These are phyloP conservation scores for Piliocolobus tephrosceles DNA, from an alignment of 2,113 vertebrate genomes.

Conservation along the genomic window DNA sequence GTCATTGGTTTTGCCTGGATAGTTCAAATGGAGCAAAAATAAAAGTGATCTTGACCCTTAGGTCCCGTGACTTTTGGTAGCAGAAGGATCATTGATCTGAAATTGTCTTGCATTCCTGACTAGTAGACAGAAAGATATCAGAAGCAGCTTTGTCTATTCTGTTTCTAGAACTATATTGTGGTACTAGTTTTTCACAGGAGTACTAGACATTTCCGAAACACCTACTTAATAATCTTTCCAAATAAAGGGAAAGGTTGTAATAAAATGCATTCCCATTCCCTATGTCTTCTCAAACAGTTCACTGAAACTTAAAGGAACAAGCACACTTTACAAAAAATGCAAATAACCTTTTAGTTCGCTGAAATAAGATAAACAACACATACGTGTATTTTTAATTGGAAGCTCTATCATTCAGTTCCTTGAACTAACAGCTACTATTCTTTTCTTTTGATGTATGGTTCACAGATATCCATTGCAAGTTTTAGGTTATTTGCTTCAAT, in stretches of 20 bases:
- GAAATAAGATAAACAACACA: neutral
- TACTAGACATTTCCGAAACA: neutral
- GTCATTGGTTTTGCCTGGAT: constrained; percentile 28
- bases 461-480: neutral
- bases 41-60: neutral
- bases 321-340: neutral
- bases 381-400: neutral
- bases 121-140: constrained; percentile 16
- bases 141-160: neutral
- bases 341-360: neutral
- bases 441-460: neutral
- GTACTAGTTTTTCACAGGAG: neutral
- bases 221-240: neutral
- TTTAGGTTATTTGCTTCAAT: neutral
- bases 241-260: neutral
- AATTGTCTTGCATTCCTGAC: neutral
- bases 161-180: neutral
- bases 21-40: constrained; percentile 40
- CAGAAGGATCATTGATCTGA: neutral
- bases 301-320: neutral
- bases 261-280: neutral
- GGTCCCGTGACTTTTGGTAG: neutral
- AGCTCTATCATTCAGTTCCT: neutral
- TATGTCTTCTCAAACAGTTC: neutral
- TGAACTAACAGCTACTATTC: neutral